Base-by-base conservation (phyloP, 2,113 vertebrate genomes). In the Tringa solitaria region DNA sequence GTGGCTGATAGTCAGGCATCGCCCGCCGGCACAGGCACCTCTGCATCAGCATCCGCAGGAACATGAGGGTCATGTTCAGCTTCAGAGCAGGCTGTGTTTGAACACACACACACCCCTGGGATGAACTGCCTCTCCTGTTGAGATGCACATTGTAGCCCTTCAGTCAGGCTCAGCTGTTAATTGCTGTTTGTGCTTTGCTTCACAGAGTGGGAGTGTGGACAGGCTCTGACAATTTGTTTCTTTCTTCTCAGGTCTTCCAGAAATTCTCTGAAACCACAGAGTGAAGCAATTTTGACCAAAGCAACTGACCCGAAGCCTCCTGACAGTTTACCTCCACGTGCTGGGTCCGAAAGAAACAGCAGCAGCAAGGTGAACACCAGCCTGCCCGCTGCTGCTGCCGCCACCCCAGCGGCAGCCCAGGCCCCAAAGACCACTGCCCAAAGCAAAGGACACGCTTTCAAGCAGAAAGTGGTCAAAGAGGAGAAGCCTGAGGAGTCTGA, bases 401-500 rank as follows among this genome's bases (percentile, higher is more conserved):
- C 60, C 32, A 27, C 87, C 19, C 16, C 78, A 30, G 41, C 84
- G 23, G 75, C 79, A 22, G 37, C 15, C 45, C 90, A 74, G 57
- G 72, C 64, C 33, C 83, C 85, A 35, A 96, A 95, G 79, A 96
- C 94, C 72, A 67, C 89, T 18, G 39, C 74, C 39, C 87, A 68
- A 12, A 83, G 64, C 33, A 79, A 95, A 91, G 93, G 69, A 80
- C 45, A 92, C 14, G 24, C 81, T 45, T 78, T 64, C 19, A 97
- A 96, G 51, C 92, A 51, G 48, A 98, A 97, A 77, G 96, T 94
- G 24, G 56, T 67, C 43, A 95, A 60, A 73, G 97, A 60, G 39
- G 16, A 95, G 76, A 92, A 94, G 35, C 96, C 84, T 1, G 98
- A 98, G 12, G 98, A 99, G 3, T 99, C 99, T 0, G 99, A 99